Conservation (phyloP, 2,797 vertebrate species). For the Cossypha dichroa region DNA sequence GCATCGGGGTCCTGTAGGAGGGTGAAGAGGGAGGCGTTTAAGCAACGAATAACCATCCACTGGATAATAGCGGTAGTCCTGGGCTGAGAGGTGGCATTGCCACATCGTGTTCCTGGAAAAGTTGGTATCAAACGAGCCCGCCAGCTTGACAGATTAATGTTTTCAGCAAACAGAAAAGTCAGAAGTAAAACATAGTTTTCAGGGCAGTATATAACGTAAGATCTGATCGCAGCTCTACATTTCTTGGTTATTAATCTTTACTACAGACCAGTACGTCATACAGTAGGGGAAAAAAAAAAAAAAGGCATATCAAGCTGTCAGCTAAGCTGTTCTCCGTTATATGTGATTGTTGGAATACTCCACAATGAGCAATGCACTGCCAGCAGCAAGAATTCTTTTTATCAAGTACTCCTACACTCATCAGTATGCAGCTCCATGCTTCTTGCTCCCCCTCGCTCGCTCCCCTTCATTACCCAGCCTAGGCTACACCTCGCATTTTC, state of each 20-base stretch:
- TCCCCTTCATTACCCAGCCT: constrained; percentile 85
- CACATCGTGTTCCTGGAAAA: constrained; percentile 97
- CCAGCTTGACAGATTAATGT: constrained; percentile 88
- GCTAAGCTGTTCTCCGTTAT: constrained; percentile 81
- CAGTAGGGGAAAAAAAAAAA: background rate
- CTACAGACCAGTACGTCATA: constrained; percentile 79
- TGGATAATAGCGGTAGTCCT: constrained; percentile 97
- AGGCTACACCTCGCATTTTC: constrained; percentile 85
- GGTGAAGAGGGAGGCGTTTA: constrained; percentile 98
- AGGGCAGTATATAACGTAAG: constrained; percentile 71
- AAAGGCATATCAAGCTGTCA: constrained; percentile 78
- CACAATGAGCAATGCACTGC: constrained; percentile 87
- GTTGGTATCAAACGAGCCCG: constrained; percentile 98
- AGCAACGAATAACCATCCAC: constrained; percentile 98
- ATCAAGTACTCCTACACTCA: constrained; percentile 99
- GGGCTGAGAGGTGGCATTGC: constrained; percentile 99
- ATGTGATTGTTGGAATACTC: constrained; percentile 83
- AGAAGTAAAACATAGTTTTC: constrained; percentile 81
- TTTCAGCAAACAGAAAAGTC: constrained; percentile 77
- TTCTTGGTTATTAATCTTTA: constrained; percentile 81
- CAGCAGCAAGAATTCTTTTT: constrained; percentile 93
- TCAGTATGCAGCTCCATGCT: constrained; percentile 95
- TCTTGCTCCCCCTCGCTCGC: constrained; percentile 80
- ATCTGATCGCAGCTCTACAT: constrained; percentile 80
- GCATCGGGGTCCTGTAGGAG: constrained; percentile 98